phyloP scores from a whole-genome alignment of 2,797 vertebrate species.

The Periophthalmus magnuspinnatus region DNA sequence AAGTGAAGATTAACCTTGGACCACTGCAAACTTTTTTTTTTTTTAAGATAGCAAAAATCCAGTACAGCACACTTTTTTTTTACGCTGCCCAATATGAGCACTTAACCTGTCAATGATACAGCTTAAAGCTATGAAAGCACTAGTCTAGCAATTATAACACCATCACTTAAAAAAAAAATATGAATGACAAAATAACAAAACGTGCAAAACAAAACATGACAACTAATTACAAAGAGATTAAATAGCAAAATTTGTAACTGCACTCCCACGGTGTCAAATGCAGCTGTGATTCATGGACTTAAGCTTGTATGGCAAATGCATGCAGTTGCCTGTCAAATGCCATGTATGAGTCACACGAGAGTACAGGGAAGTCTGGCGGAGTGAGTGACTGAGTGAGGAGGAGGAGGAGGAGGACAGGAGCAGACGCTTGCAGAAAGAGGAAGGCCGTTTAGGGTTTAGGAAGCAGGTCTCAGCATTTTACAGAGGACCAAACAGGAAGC shows the following conservation, averaged over 20 bases:
- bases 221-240: not conserved
- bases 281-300: slow-evolving; percentile 52
- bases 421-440: slow-evolving; percentile 30
- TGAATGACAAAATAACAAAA: not conserved
- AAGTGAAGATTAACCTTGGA: no score
- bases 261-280: slow-evolving; percentile 1
- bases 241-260: not conserved
- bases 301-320: slow-evolving; percentile 34
- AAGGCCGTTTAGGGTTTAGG: slow-evolving; percentile 44
- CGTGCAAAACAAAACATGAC: not conserved
- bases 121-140: no score
- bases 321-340: slow-evolving; percentile 56
- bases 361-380: slow-evolving; percentile 42
- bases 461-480: slow-evolving; percentile 58
- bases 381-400: slow-evolving; percentile 2
- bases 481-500: slow-evolving; percentile 61
- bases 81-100: no score
- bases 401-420: slow-evolving; percentile 35
- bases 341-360: slow-evolving; percentile 60
- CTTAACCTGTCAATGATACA: no score
- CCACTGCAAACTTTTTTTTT: no score
- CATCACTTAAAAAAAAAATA: no score
- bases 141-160: no score
- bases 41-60: no score
- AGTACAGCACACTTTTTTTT: no score